These are phyloP conservation scores for Remorina albescens DNA, from an alignment of 2,797 vertebrate genomes.

Conservation along the genomic window DNA sequence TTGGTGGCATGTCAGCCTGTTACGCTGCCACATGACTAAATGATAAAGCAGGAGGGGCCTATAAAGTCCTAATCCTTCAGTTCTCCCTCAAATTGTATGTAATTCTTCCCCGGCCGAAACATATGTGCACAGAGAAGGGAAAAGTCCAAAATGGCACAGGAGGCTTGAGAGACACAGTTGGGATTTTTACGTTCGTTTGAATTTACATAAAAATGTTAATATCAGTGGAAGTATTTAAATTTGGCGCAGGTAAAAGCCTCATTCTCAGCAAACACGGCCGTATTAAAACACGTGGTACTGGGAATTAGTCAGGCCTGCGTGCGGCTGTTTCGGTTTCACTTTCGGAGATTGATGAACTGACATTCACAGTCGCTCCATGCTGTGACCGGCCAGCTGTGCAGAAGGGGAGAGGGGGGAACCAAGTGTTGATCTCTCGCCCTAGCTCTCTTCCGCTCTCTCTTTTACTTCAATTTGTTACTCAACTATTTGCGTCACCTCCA, in stretches of 20 bases:
- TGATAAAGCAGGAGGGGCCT: conserved; percentile 17
- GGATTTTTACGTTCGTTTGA: neutral
- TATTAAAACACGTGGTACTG: neutral
- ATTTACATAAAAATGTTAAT: neutral
- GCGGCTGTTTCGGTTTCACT: neutral
- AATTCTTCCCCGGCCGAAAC: neutral
- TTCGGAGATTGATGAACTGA: too few relatives aligned
- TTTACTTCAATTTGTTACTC: too few relatives aligned
- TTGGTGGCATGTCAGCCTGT: conserved; percentile 21
- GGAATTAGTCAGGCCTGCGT: neutral
- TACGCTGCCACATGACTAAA: conserved; percentile 19
- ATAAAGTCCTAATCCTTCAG: conserved; percentile 25
- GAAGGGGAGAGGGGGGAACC: too few relatives aligned
- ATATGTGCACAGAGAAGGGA: neutral
- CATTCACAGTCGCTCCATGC: neutral
- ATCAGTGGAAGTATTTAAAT: neutral
- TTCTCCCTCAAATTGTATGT: conserved; percentile 5
- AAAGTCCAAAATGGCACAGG: neutral
- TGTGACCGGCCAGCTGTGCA: too few relatives aligned
- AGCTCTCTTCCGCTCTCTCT: too few relatives aligned
- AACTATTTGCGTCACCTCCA: too few relatives aligned
- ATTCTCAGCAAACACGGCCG: neutral
- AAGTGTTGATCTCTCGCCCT: too few relatives aligned
- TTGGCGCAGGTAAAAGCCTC: neutral
- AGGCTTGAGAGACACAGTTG: neutral